Conservation (phyloP, 2,888 invertebrate species). For the Drymonia ruficornis region DNA sequence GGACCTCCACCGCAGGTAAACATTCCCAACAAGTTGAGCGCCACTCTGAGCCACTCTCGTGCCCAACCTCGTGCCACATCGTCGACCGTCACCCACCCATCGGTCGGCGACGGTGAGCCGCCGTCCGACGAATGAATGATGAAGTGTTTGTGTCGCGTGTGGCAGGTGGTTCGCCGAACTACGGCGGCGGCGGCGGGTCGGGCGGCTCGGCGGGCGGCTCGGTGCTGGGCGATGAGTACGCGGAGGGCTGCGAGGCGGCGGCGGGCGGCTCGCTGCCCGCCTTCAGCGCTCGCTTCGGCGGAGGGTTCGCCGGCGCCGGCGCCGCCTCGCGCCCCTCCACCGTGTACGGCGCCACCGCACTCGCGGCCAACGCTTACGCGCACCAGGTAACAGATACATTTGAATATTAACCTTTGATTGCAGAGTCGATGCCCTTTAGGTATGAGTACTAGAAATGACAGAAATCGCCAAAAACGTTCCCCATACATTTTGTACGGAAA, state of each 20-base stretch:
- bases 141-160: no score
- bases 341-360: slow-evolving; percentile 57
- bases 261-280: slow-evolving; percentile 79
- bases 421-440: no score
- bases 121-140: no score
- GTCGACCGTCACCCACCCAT: no score
- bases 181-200: slow-evolving; percentile 58
- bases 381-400: slow-evolving; percentile 56
- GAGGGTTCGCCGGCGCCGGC: slow-evolving; percentile 63
- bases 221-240: slow-evolving; percentile 53
- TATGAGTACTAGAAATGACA: no score
- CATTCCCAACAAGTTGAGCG: background rate
- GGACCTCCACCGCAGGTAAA: slow-evolving; percentile 64
- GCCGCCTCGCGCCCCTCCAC: slow-evolving; percentile 59
- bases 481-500: no score
- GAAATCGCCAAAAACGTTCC: no score
- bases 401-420: no score
- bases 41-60: background rate
- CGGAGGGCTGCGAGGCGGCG: slow-evolving; percentile 36
- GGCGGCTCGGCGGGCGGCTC: slow-evolving; percentile 41
- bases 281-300: slow-evolving; percentile 83
- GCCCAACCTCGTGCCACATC: no score
- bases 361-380: slow-evolving; percentile 55
- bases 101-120: no score
- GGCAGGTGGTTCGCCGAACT: slow-evolving; percentile 66